Conservation (phyloP, 2,113 vertebrate species). For the Telmatochromis sp. region DNA sequence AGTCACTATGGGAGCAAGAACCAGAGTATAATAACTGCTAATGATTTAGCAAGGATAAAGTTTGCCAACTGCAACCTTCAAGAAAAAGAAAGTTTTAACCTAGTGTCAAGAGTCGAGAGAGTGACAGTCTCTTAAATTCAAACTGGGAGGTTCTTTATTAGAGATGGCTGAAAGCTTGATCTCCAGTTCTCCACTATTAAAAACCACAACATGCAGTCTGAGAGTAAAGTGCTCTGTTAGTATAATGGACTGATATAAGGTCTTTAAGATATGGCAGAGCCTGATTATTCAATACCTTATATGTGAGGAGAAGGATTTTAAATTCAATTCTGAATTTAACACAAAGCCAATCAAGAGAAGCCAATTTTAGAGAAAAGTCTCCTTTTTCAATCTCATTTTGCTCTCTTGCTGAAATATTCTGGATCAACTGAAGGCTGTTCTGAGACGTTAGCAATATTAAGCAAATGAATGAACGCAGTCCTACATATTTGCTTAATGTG, state of each 20-base stretch:
- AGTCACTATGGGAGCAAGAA: background rate
- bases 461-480: background rate
- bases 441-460: background rate
- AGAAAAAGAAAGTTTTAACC: background rate
- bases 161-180: background rate
- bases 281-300: background rate
- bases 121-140: background rate
- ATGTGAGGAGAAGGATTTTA: background rate
- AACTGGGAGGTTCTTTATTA: background rate
- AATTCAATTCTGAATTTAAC: background rate
- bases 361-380: background rate
- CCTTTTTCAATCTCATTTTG: background rate
- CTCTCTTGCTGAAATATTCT: background rate
- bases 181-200: background rate
- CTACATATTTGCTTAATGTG: background rate
- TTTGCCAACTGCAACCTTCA: background rate
- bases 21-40: background rate
- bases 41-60: background rate
- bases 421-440: background rate
- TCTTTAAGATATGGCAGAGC: background rate
- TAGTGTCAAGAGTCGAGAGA: rapidly evolving
- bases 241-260: background rate
- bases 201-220: background rate
- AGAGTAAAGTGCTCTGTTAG: background rate
- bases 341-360: background rate